Evolutionary conservation across 2,797 vertebrate genomes (phyloP).

Genomic region (Mus minutoides): DNA sequence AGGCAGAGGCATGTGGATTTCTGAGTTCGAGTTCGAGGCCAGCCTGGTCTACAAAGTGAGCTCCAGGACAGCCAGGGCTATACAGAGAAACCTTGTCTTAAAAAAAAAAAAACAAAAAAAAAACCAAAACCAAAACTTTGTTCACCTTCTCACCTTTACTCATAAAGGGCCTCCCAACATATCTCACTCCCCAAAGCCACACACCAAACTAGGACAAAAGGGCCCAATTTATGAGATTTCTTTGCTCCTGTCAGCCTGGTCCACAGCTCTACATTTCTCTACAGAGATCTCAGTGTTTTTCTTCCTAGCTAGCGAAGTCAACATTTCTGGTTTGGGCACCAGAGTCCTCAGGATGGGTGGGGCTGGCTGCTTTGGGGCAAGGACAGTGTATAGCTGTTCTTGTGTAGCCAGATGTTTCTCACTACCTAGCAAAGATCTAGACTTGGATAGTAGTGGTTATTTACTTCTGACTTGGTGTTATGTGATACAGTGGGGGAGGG

Average conservation of each 20-base stretch:
- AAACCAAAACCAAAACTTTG: too few relatives aligned
- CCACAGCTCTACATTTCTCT: conserved; percentile 7
- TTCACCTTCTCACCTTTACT: conserved; percentile 59
- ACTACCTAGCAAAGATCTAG: background rate
- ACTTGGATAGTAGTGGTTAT: background rate
- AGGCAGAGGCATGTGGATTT: too few relatives aligned
- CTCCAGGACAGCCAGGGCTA: too few relatives aligned
- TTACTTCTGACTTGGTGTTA: background rate
- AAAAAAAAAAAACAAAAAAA: too few relatives aligned
- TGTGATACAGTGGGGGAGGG: too few relatives aligned
- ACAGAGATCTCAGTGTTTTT: background rate
- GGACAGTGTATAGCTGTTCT: background rate
- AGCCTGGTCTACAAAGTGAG: too few relatives aligned
- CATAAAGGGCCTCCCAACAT: background rate
- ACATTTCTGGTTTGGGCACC: background rate
- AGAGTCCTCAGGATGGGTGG: background rate
- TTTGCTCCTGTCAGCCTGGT: background rate
- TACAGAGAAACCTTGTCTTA: too few relatives aligned
- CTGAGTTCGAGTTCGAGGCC: too few relatives aligned
- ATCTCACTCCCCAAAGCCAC: background rate
- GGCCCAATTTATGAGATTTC: background rate
- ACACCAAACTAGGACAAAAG: background rate
- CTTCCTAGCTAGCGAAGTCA: background rate
- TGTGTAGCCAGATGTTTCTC: background rate
- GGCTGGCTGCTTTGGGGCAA: background rate